Base-by-base conservation (phyloP, 2,113 vertebrate genomes). In the Shinisaurus crocodilurus region DNA sequence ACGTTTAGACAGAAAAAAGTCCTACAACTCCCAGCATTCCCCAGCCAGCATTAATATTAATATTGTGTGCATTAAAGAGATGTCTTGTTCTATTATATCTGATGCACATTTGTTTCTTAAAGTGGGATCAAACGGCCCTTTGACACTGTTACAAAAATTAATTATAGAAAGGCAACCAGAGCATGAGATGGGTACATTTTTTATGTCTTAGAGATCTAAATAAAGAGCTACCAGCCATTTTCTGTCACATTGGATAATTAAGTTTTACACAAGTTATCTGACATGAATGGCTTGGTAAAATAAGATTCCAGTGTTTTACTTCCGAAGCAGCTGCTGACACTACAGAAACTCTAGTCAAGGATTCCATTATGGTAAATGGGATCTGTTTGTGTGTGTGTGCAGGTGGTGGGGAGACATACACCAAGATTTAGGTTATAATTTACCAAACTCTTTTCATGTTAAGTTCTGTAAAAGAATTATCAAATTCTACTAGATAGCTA, bases 211-310 rank as follows among this genome's bases (percentile, higher is more conserved):
- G 1, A 12, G 63, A 79, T 83, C 69, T 43, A 15, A 40, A 63
- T 48, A 75, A n/a, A 43, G 45, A 86, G 45, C 84, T 1, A 0
- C 18, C 20, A 57, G 75, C 76, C 65, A 82, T 13, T 88, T 88
- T 70, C 43, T 82, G 76, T 88, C 65, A 81, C 34, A 72, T 8
- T 72, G 67, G 84, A 86, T 86, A 86, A 86, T 86, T 88, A 88
- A 48, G 32, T 69, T 88, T 88, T 65, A 34, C 18, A 76, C 34
- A 29, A 45, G 34, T 67, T 76, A 80, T 77, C 83, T 43, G n/a
- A 70, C 48, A 70, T 79, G n/a, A 80, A 43, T 43, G 65, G 29
- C 27, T 90, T 18, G 13, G 10, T 54, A 69, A 57, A 69, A 80
- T 90, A 85, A 79, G 2, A 79, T 9, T 9, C 3, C 40, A 57